Conservation (phyloP, 1,140 invertebrate species). For the Monomorium pharaonis region DNA sequence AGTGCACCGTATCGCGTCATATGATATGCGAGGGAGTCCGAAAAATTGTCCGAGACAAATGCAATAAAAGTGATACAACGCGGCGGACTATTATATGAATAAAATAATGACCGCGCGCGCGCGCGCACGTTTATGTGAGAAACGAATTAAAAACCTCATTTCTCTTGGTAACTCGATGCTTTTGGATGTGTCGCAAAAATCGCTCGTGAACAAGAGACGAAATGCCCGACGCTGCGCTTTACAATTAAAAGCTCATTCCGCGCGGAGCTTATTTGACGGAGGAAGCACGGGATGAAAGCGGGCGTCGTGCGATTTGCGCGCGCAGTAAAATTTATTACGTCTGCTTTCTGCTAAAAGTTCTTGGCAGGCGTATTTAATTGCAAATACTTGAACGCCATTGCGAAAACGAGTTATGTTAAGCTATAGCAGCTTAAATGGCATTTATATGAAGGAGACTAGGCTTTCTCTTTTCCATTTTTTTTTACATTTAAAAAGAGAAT, state of each 20-base stretch:
- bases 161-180: background rate
- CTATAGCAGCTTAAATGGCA: constrained; percentile 15
- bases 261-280: constrained; percentile 33
- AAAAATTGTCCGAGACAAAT: constrained; percentile 23
- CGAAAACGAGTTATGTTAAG: background rate
- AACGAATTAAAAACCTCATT: constrained; percentile 1
- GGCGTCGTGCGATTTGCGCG: constrained; percentile 12
- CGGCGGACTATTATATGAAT: constrained; percentile 11
- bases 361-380: constrained; percentile 22
- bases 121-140: background rate
- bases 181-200: constrained; percentile 35
- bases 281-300: background rate
- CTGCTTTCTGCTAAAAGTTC: constrained; percentile 26
- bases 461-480: background rate
- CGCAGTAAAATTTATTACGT: constrained; percentile 24
- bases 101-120: constrained; percentile 1
- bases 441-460: background rate
- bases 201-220: constrained; percentile 9
- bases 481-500: background rate
- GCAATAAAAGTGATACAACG: constrained; percentile 28
- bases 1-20: too few species aligned
- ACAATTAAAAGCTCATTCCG: constrained; percentile 49
- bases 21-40: background rate
- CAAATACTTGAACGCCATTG: constrained; percentile 5
- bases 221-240: constrained; percentile 15